phyloP scores from a whole-genome alignment of 1,140 invertebrate genomes.

The Phenacoccus solenopsis region DNA sequence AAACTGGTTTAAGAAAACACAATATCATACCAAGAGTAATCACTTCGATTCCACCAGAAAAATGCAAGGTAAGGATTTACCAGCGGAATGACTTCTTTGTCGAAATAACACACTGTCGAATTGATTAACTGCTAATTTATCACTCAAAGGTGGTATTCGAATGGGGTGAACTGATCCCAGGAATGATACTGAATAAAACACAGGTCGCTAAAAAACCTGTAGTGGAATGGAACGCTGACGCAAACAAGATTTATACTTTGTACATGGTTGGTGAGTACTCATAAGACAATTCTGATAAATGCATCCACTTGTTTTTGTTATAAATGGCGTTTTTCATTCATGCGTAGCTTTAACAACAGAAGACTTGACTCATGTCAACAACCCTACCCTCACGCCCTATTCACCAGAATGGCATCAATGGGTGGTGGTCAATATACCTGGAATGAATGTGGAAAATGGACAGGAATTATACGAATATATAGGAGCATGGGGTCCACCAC shows the following conservation, averaged over 20 bases:
- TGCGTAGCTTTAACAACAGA: background rate
- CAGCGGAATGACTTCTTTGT: no score
- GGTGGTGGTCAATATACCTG: background rate
- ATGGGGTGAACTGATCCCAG: no score
- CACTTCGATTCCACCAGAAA: no score
- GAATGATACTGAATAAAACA: background rate
- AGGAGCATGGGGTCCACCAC: background rate
- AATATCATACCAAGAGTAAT: no score
- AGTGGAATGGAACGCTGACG: background rate
- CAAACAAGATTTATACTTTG: background rate
- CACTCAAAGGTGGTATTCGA: no score
- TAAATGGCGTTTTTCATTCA: background rate
- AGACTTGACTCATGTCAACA: no score
- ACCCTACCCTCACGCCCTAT: background rate
- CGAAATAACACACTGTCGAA: no score
- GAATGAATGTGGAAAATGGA: background rate
- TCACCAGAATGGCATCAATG: background rate
- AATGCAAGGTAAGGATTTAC: no score
- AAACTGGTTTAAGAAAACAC: no score
- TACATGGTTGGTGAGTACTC: background rate
- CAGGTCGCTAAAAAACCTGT: background rate
- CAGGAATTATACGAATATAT: background rate
- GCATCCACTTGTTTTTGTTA: background rate
- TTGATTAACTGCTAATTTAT: no score
- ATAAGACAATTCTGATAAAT: background rate